phyloP scores from a whole-genome alignment of 2,797 vertebrate genomes.

The Antennarius maculatus region DNA sequence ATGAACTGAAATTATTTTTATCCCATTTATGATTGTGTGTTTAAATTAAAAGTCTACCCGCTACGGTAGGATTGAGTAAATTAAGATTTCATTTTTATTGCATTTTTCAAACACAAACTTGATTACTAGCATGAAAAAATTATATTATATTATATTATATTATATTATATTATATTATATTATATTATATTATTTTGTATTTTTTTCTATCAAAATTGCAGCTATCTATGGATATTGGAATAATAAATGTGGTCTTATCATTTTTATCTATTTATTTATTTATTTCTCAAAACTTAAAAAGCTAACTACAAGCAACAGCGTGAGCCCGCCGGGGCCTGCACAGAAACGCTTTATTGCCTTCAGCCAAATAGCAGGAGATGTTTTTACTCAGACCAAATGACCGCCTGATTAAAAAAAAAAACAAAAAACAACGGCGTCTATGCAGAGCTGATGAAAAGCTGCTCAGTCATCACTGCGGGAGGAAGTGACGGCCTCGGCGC shows the following conservation, averaged over 20 bases:
- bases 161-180: not conserved
- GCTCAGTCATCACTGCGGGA: constrained; percentile 50
- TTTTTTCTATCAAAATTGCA: not conserved
- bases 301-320: too few species aligned
- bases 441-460: constrained; percentile 38
- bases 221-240: not conserved
- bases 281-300: too few species aligned
- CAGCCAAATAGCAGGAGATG: not conserved
- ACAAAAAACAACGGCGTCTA: constrained; percentile 15
- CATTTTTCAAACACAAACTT: not conserved
- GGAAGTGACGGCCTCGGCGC: constrained; percentile 48
- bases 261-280: too few species aligned
- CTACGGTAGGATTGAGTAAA: not conserved
- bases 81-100: not conserved
- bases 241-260: not conserved
- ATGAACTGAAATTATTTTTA: not conserved
- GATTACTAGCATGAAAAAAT: not conserved
- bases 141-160: not conserved
- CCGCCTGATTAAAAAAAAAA: constrained; percentile 20
- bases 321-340: too few species aligned
- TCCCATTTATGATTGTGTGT: not conserved
- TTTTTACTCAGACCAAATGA: constrained; percentile 11
- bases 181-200: not conserved
- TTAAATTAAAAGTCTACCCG: not conserved
- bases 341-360: constrained; percentile 16